phyloP scores from a whole-genome alignment of 2,113 vertebrate genomes.

The Laticauda colubrina region DNA sequence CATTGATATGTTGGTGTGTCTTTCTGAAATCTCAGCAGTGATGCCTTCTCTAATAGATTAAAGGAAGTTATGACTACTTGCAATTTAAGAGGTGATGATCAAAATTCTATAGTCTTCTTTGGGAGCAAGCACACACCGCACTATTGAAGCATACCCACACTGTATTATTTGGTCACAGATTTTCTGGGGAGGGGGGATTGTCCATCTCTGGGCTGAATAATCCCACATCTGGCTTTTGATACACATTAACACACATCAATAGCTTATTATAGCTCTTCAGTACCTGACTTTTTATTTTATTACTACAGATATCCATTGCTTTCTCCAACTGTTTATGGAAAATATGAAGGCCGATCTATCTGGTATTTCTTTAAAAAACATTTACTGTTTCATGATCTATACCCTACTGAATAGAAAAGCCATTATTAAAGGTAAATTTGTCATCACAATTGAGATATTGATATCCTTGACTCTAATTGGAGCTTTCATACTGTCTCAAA shows the following conservation, averaged over 20 bases:
- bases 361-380: background rate
- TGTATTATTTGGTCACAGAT: background rate
- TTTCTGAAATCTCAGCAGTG: background rate
- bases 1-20: background rate
- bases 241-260: background rate
- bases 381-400: background rate
- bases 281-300: background rate
- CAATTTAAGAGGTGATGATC: background rate
- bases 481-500: background rate
- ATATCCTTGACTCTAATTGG: background rate
- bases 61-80: background rate
- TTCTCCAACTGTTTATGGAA: background rate
- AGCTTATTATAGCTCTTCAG: background rate
- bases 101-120: background rate
- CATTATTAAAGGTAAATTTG: background rate
- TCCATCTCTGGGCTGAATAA: background rate
- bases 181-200: background rate
- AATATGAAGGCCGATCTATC: background rate
- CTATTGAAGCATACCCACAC: background rate
- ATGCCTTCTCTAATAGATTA: background rate
- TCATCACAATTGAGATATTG: background rate
- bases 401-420: background rate
- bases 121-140: background rate
- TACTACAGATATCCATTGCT: background rate
- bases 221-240: background rate